Conservation (phyloP, 92 coral and sea anemone genomes). For the Siderastrea siderea region DNA sequence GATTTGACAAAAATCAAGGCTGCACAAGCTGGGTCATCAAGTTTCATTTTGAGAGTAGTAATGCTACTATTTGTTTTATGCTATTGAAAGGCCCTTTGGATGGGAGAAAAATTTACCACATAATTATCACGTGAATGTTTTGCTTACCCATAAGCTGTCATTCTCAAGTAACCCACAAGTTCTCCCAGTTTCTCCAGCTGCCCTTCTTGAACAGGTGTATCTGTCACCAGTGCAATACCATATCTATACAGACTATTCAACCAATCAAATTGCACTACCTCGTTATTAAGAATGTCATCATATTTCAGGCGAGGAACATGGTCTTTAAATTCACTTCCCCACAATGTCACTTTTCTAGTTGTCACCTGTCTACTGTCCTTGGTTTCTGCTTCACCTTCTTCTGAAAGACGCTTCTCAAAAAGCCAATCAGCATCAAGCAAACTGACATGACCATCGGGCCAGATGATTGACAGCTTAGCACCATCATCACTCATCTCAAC, state of each 20-base stretch:
- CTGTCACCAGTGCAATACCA: constrained; percentile 80
- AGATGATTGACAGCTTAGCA: constrained; percentile 57
- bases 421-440: constrained; percentile 77
- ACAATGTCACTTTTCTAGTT: constrained; percentile 64
- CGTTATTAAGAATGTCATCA: constrained; percentile 67
- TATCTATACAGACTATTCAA: constrained; percentile 67
- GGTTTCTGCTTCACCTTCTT: constrained; percentile 18
- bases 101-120: no score
- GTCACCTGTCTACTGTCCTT: constrained; percentile 35
- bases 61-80: no score
- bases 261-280: constrained; percentile 71
- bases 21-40: no score
- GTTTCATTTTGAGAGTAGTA: no score
- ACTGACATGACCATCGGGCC: constrained; percentile 88
- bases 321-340: constrained; percentile 79
- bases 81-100: no score
- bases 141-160: constrained; percentile 80
- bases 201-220: constrained; percentile 79
- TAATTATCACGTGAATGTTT: background rate
- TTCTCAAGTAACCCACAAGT: constrained; percentile 77
- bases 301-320: constrained; percentile 72
- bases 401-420: constrained; percentile 54
- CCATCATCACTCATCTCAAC: constrained; percentile 67
- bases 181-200: constrained; percentile 80
- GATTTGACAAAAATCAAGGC: no score